Evolutionary conservation across 2,113 vertebrate species (phyloP).

Genomic region (Hylia prasina): DNA sequence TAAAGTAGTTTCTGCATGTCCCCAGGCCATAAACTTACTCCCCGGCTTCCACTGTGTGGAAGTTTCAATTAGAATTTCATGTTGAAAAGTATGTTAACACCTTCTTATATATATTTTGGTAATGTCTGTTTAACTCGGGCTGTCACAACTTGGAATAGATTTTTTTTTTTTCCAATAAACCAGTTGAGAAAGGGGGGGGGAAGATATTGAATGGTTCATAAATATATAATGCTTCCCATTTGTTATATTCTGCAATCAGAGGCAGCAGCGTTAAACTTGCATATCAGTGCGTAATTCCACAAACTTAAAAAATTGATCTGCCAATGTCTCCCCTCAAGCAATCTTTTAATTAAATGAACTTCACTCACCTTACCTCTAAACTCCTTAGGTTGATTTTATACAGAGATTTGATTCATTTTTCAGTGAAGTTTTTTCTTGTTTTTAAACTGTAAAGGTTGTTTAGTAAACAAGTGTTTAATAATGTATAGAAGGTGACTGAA

Average conservation of each 20-base stretch:
- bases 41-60: background rate
- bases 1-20: slow-evolving; percentile 24
- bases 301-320: slow-evolving; percentile 70
- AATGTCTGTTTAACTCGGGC: slow-evolving; percentile 18
- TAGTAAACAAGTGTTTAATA: slow-evolving; percentile 58
- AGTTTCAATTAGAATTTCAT: slow-evolving; percentile 59
- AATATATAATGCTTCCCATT: slow-evolving; percentile 63
- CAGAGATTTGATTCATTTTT: slow-evolving; percentile 19
- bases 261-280: slow-evolving; percentile 44
- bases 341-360: slow-evolving; percentile 71
- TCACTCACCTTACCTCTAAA: slow-evolving; percentile 54
- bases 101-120: slow-evolving; percentile 42
- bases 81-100: slow-evolving; percentile 17
- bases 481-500: slow-evolving; percentile 28
- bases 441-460: slow-evolving; percentile 32
- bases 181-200: background rate
- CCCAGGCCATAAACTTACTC: slow-evolving; percentile 15
- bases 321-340: slow-evolving; percentile 56
- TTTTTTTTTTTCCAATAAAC: slow-evolving; percentile 38
- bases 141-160: slow-evolving; percentile 9
- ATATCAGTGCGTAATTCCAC: slow-evolving; percentile 59
- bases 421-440: background rate
- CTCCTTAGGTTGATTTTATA: slow-evolving; percentile 47
- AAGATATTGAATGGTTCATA: slow-evolving; percentile 53
- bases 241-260: slow-evolving; percentile 58